Evolutionary conservation across 2,797 vertebrate genomes (phyloP).

Genomic region (Ibycter americanus): DNA sequence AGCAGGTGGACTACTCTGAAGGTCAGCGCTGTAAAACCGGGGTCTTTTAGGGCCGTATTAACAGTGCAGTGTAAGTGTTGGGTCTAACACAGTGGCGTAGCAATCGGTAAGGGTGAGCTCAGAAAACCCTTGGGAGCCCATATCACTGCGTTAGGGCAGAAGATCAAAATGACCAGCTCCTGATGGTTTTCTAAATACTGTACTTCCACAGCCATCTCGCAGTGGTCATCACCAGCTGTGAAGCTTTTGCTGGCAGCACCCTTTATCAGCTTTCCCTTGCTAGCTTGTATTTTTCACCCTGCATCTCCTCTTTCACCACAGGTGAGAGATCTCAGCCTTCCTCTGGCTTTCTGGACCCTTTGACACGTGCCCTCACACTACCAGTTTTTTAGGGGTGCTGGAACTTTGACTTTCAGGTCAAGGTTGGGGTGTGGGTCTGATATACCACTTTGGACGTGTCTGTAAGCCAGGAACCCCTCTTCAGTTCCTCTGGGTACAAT

Average conservation of each 20-base stretch:
- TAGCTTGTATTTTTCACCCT: not conserved
- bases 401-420: not conserved
- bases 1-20: not conserved
- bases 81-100: not conserved
- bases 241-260: not conserved
- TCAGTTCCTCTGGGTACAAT: not conserved
- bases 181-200: not conserved
- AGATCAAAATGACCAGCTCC: not conserved
- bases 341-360: not conserved
- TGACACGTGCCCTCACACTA: not conserved
- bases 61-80: not conserved
- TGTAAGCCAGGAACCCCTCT: not conserved
- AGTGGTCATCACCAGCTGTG: not conserved
- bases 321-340: not conserved
- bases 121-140: not conserved
- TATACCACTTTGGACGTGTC: not conserved
- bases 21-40: accelerated
- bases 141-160: not conserved
- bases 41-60: accelerated
- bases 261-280: not conserved
- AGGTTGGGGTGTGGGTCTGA: not conserved
- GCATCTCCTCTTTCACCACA: not conserved
- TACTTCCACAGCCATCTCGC: accelerated
- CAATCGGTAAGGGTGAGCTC: not conserved
- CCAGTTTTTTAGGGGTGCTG: not conserved